phyloP scores from a whole-genome alignment of 37 sponge, comb jelly and placozoan species.

The Theonella swinhoei region DNA sequence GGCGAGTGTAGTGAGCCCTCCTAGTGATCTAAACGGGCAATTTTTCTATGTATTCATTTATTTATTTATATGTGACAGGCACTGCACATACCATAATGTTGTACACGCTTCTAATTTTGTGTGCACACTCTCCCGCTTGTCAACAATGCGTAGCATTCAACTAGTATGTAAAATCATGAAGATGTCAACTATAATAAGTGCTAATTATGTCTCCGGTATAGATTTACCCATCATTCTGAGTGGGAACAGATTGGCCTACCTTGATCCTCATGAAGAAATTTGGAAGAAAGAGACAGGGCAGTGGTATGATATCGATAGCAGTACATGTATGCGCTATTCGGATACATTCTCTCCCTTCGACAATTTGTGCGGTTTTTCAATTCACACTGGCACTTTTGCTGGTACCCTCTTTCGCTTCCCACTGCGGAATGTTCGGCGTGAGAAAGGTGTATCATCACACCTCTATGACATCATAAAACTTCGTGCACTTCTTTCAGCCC shows the following conservation, averaged over 20 bases:
- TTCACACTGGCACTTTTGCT: not conserved
- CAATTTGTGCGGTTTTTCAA: conserved; percentile 39
- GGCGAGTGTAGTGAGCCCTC: no score
- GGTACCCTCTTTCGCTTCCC: conserved; percentile 84
- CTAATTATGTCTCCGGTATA: no score
- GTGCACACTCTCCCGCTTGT: no score
- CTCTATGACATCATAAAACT: conserved; percentile 25
- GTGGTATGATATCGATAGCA: not conserved
- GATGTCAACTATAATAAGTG: no score
- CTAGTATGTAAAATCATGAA: no score
- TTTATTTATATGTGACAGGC: no score
- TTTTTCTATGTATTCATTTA: no score
- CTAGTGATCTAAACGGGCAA: no score
- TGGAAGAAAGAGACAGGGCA: conserved; percentile 43
- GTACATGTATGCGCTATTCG: not conserved
- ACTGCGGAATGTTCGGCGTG: conserved; percentile 43
- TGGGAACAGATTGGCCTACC: conserved; percentile 38
- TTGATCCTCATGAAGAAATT: conserved; percentile 74
- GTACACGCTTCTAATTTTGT: no score
- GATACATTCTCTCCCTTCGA: conserved; percentile 37
- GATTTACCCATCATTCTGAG: conserved; percentile 74
- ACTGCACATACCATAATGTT: no score
- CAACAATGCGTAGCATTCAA: no score
- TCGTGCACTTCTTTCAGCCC: conserved; percentile 11
- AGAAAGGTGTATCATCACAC: conserved; percentile 34